Evolutionary conservation across 2,888 invertebrate genomes (phyloP).

Genomic region (Ecliptopera silaceata): DNA sequence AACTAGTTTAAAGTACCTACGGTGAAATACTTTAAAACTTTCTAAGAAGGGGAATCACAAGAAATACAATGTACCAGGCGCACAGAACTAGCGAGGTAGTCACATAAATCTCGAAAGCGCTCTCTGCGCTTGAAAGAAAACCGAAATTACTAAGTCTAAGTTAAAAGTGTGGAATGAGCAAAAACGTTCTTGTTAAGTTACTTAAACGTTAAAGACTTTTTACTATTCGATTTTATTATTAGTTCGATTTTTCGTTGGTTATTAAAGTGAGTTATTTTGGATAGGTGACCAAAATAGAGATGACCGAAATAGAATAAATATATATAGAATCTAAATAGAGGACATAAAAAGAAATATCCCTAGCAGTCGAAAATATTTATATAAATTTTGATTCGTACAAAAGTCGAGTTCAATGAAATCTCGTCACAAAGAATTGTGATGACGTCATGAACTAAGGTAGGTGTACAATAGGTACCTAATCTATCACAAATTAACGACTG

Average conservation of each 20-base stretch:
- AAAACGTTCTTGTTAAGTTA: conserved; percentile 2
- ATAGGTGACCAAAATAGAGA: no score
- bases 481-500: neutral
- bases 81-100: conserved; percentile 18
- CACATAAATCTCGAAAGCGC: conserved; percentile 24
- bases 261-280: no score
- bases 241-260: no score
- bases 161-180: conserved; percentile 11
- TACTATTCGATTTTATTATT: neutral
- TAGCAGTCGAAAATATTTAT: no score
- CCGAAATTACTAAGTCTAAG: conserved; percentile 15
- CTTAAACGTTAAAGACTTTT: neutral
- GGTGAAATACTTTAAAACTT: neutral
- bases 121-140: conserved; percentile 14
- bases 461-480: neutral
- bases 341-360: no score
- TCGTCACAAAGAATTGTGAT: neutral
- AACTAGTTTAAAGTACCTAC: neutral
- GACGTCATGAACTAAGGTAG: no score
- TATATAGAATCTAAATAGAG: no score
- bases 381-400: no score
- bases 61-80: conserved; percentile 19
- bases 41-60: neutral
- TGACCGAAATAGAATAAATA: no score
- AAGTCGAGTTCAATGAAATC: no score